phyloP scores from a whole-genome alignment of 2,113 vertebrate genomes.

The Platycercus adscitus region DNA sequence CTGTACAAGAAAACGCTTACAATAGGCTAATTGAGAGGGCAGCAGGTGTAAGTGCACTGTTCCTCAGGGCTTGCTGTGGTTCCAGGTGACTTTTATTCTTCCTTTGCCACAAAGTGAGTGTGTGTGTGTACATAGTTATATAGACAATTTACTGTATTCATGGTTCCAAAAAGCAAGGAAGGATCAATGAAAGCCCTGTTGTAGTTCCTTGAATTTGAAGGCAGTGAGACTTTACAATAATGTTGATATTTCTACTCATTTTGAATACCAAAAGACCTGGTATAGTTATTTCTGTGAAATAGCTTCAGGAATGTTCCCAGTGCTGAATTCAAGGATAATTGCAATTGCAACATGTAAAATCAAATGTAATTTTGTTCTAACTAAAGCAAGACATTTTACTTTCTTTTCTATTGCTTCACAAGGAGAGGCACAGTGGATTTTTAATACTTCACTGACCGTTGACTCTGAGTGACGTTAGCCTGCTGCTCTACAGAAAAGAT shows the following conservation, averaged over 20 bases:
- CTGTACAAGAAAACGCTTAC: neutral
- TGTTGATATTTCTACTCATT: neutral
- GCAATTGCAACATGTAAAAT: neutral
- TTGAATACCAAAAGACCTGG: constrained; percentile 6
- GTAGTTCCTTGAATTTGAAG: neutral
- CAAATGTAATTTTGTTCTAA: constrained; percentile 26
- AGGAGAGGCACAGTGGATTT: neutral
- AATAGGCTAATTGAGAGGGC: neutral
- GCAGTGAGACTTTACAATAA: neutral
- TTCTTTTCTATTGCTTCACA: constrained; percentile 12
- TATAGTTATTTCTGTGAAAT: constrained; percentile 43
- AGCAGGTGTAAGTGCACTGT: neutral
- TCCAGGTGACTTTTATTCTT: neutral
- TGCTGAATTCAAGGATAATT: constrained; percentile 40
- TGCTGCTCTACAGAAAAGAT: neutral
- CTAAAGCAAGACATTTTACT: neutral
- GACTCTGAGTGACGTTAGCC: neutral
- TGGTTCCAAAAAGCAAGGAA: neutral
- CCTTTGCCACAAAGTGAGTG: neutral
- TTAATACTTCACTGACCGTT: neutral
- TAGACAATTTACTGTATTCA: neutral
- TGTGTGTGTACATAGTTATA: neutral
- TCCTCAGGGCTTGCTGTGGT: neutral
- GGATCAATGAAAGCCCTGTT: neutral
- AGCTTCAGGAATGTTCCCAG: constrained; percentile 20